Base-by-base conservation (phyloP, 2,888 invertebrate genomes). In the Lepidonotus clava region DNA sequence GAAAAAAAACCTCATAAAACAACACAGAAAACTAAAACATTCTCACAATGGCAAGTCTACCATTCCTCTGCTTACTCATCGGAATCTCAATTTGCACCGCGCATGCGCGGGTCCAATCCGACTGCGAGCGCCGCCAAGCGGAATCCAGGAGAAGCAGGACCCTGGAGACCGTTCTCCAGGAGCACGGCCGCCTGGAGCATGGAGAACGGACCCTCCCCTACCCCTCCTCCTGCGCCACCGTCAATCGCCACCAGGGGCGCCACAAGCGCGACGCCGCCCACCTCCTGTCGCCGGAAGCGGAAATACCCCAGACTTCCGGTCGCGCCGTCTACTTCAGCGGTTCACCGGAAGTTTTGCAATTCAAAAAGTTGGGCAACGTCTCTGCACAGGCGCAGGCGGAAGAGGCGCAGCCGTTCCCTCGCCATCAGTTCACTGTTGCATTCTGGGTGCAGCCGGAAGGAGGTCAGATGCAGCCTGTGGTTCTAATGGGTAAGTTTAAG, bases 361-460 rank as follows among this genome's bases (percentile, higher is more conserved):
- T 80, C 28, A 80, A 46, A 28, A 21, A 24, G 0, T n/a, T 46
- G 28, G 46, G 46, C 18, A 18, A 11, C 8, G 46, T 8, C 46
- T 46, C 46, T 46, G 46, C 46, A 18, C 46, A 8, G 18, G 21
- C 71, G 8, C 11, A 1, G 5, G 71, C 71, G 36, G 76, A 18
- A 38, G 11, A 18, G 8, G 76, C 41, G 67, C 34, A 21, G 40
- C 38, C 34, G n/a, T 80, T 80, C 80, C 91, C 92, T 0, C 86
- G 87, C 38, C 86, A 87, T 18, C 87, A 86, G 8, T 92, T 92
- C 86, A 91, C 91, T 5, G 87, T 91, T 4, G 91, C 91, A 86
- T 83, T 91, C 18, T 92, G 91, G 92, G 86, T 92, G 21, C 90
- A 90, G 76, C 91, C 92, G 2, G 92, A 92, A 84, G 92, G 92